Evolutionary conservation across 53 echinoderm and acorn worm species (phyloP).

Genomic region (Paelopatides confundens): DNA sequence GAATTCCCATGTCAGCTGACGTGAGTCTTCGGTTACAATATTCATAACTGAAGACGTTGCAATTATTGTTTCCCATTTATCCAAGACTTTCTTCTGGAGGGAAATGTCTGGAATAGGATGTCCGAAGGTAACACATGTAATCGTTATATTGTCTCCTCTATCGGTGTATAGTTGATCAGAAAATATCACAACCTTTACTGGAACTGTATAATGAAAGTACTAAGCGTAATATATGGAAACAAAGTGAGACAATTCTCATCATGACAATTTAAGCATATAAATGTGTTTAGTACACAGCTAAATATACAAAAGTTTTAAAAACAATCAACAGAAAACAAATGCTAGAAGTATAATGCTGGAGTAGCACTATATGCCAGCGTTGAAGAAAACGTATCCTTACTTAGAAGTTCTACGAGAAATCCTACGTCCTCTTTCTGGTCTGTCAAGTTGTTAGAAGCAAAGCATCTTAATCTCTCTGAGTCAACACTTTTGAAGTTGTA

Average conservation of each 20-base stretch:
- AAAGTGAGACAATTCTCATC: too few relatives aligned
- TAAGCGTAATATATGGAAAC: too few relatives aligned
- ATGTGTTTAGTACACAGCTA: too few relatives aligned
- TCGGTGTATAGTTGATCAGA: neutral
- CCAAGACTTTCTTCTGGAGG: neutral
- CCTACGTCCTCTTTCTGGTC: neutral
- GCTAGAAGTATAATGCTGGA: too few relatives aligned
- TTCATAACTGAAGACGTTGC: neutral
- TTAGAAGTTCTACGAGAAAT: neutral
- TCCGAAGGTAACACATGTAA: neutral
- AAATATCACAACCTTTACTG: too few relatives aligned
- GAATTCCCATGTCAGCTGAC: neutral
- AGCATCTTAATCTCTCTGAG: neutral
- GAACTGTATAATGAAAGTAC: too few relatives aligned
- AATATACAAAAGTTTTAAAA: too few relatives aligned
- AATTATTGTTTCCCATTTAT: neutral
- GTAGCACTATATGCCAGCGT: too few relatives aligned
- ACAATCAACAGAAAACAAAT: too few relatives aligned
- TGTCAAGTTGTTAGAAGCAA: neutral
- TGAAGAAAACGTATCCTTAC: neutral
- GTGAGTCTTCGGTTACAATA: neutral
- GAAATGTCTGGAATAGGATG: neutral
- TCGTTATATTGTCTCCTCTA: neutral
- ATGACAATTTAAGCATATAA: too few relatives aligned
- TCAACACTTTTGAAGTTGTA: neutral